phyloP scores from a whole-genome alignment of 2,113 vertebrate genomes.

The human region DNA sequence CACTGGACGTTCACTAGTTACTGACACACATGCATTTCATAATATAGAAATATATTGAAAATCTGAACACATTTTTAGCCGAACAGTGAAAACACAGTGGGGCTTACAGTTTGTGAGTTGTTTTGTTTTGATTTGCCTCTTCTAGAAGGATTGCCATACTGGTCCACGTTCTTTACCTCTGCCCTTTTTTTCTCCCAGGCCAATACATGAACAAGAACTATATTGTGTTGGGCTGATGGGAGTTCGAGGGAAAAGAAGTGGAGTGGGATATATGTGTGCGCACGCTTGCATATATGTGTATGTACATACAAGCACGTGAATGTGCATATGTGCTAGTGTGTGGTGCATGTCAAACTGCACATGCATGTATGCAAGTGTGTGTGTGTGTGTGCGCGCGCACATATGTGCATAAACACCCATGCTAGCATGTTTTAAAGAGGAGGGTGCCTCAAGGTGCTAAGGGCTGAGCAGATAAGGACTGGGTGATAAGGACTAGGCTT shows the following conservation, averaged over 20 bases:
- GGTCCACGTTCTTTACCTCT: background rate
- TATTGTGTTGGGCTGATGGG: background rate
- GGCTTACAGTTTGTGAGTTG: background rate
- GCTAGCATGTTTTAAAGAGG: background rate
- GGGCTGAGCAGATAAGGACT: too few species aligned
- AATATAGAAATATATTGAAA: slow-evolving; percentile 34
- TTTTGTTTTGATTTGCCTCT: background rate
- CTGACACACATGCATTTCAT: slow-evolving; percentile 66
- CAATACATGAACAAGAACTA: background rate
- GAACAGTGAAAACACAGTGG: background rate
- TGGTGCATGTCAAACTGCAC: background rate
- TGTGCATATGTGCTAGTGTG: background rate
- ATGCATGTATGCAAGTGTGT: too few species aligned
- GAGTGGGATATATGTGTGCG: background rate
- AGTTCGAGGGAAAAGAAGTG: background rate
- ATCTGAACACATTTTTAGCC: slow-evolving; percentile 3
- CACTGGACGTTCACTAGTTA: slow-evolving; percentile 51
- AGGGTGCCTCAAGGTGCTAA: background rate
- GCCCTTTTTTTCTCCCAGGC: background rate
- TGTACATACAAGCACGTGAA: background rate
- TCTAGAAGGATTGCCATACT: background rate
- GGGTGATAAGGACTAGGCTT: background rate
- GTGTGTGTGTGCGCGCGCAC: background rate
- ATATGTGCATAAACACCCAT: background rate
- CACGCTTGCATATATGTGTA: background rate